Evolutionary conservation across 2,797 vertebrate genomes (phyloP).

Genomic region (Rhynchotus rufescens): DNA sequence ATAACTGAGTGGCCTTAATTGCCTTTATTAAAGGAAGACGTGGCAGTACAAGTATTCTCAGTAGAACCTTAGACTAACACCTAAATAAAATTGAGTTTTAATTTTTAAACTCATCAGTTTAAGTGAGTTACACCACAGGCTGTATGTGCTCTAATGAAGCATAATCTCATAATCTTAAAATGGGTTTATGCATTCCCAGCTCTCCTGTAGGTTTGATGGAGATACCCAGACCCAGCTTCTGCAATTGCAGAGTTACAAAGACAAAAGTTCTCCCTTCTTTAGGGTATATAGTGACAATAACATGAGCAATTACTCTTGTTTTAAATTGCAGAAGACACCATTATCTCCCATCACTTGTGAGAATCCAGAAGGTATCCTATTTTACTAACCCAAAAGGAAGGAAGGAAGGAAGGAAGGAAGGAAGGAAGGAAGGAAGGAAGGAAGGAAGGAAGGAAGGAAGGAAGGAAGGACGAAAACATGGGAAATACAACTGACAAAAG

Average conservation of each 20-base stretch:
- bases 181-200: not conserved
- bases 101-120: not conserved
- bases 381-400: not conserved
- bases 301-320: not conserved
- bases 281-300: not conserved
- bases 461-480: not conserved
- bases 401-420: too few relatives aligned
- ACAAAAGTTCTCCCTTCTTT: not conserved
- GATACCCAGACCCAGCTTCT: not conserved
- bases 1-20: conserved; percentile 31
- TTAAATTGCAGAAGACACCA: not conserved
- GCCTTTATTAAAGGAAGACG: conserved; percentile 45
- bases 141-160: not conserved
- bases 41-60: conserved; percentile 28
- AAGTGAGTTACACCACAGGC: not conserved
- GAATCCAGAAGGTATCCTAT: not conserved
- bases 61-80: not conserved
- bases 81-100: not conserved
- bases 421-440: too few relatives aligned
- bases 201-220: not conserved
- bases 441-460: too few relatives aligned
- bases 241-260: not conserved
- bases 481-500: not conserved
- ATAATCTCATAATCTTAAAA: not conserved
- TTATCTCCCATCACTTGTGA: not conserved